Evolutionary conservation across 2,888 invertebrate species (phyloP), one percentile per base, ranked within the genome.

Genomic region (Cepaea hortensis): DNA sequence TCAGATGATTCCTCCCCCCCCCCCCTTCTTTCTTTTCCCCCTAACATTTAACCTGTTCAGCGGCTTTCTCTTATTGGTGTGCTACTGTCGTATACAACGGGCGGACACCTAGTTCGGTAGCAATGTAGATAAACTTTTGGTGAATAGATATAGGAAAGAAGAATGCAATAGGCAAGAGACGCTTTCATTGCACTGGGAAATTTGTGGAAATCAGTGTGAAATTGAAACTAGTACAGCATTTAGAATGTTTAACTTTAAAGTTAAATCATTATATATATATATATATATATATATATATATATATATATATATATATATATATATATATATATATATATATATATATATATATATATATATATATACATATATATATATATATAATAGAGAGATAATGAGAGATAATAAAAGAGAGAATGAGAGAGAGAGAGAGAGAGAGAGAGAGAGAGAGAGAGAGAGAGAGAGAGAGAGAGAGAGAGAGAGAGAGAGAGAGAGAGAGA

Each of bases 251-350:
- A 79, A 61, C 20, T 86, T 3, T 76, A 61, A 77, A 46, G 62
- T n/a, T 84, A 65, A 65, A 50, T 84, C 55, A n/a, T n/a, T 77
- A 23, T 84, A 61, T 72, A 65, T 84, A 50, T 85, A 48, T 80
- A 75, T 80, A 61, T 81, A 55, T 82, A 50, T 82, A 68, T 82
- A 50, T 86, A 48, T 81, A 50, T 86, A 70, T 86, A 68, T 86
- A 76, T 86, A 65, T 86, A 76, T 82, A 50, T 82, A 48, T 82
- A 55, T 72, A 65, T 85, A 50, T 85, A 70, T 86, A 61, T 86
- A 75, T 83, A 65, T 82, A 73, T 86, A 23, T 84, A 73, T 84
- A 35, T 35, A 35, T 35, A 35, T 82, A 68, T 82, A 50, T 86
- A 48, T 81, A 50, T 86, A 70, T 86, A 68, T 86, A 76, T 86